Percentiles rank a stretch among this genome's conserved stretches.
phyloP scores from a whole-genome alignment of 2,888 invertebrate species.

The Drosophila siamana region DNA sequence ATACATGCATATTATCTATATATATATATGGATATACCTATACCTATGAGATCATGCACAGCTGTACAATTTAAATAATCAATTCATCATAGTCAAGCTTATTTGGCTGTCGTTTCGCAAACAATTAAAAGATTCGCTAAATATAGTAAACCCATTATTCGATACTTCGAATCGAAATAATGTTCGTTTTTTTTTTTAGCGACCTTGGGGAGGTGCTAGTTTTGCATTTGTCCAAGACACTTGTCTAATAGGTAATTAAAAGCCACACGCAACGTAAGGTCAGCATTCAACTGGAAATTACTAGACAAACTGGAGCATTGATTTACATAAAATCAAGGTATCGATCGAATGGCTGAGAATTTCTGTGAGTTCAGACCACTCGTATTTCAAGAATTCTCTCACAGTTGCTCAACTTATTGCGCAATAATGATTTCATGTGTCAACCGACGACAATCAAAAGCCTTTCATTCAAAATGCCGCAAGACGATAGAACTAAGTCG shows the following conservation, averaged over 20 bases:
- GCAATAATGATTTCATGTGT: not conserved
- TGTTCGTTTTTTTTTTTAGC: not conserved
- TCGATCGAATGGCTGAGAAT: slow-evolving; percentile 6
- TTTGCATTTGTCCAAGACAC: slow-evolving; percentile 20
- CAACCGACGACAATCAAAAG: not conserved
- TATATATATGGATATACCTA: too few species aligned
- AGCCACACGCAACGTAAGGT: slow-evolving; percentile 55
- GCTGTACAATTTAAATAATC: slow-evolving; percentile 18
- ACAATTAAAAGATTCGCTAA: slow-evolving; percentile 34
- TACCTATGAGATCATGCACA: slow-evolving; percentile 13
- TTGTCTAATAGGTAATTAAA: slow-evolving; percentile 47
- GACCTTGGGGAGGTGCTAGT: slow-evolving; percentile 47
- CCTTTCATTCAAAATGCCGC: slow-evolving; percentile 2
- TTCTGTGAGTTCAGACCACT: not conserved
- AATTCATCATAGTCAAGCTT: slow-evolving; percentile 38
- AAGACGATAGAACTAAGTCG: not conserved
- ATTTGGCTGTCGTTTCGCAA: slow-evolving; percentile 42
- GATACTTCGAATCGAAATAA: not conserved
- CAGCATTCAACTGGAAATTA: slow-evolving; percentile 34
- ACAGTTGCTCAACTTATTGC: slow-evolving; percentile 11
- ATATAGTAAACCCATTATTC: slow-evolving; percentile 25
- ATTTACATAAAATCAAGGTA: slow-evolving; percentile 49
- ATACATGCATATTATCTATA: not conserved
- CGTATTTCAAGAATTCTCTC: slow-evolving; percentile 2
- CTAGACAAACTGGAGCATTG: slow-evolving; percentile 49